A percentile compares a stretch with the other conserved stretches of the same genome.
phyloP scores from a whole-genome alignment of 1,140 invertebrate species.

The Zelostemma sp. region DNA sequence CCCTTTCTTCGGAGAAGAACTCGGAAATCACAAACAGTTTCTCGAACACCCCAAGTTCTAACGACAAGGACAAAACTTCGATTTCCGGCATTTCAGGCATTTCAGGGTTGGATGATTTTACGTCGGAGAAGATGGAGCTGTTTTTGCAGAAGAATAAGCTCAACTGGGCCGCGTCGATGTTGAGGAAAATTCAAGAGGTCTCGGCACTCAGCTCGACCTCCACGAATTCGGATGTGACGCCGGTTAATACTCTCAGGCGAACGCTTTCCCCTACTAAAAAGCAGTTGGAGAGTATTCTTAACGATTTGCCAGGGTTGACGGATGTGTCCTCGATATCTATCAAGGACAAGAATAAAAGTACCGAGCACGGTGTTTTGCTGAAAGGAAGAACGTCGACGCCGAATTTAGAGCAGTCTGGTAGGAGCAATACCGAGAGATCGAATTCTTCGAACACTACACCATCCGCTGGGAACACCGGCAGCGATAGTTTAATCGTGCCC shows the following conservation, averaged over 20 bases:
- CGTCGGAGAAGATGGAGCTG: conserved; percentile 70
- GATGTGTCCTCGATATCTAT: conserved; percentile 68
- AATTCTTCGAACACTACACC: conserved; percentile 49
- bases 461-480: conserved; percentile 50
- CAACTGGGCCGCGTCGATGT: conserved; percentile 76
- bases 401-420: conserved; percentile 55
- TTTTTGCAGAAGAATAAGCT: conserved; percentile 74
- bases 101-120: conserved; percentile 59
- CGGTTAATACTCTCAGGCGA: conserved; percentile 50
- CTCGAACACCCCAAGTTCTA: conserved; percentile 15
- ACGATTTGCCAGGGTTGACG: conserved; percentile 59
- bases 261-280: conserved; percentile 57
- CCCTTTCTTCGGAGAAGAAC: conserved; percentile 24
- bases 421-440: conserved; percentile 49
- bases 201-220: conserved; percentile 74
- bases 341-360: conserved; percentile 64
- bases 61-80: conserved; percentile 46
- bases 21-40: conserved; percentile 7
- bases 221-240: conserved; percentile 68
- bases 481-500: conserved; percentile 47
- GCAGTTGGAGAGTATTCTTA: conserved; percentile 38
- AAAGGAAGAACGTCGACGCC: conserved; percentile 67
- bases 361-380: conserved; percentile 61
- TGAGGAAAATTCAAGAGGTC: conserved; percentile 77
- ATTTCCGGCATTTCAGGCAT: conserved; percentile 62